phyloP scores from a whole-genome alignment of 2,888 invertebrate genomes.

The Acleris literana region DNA sequence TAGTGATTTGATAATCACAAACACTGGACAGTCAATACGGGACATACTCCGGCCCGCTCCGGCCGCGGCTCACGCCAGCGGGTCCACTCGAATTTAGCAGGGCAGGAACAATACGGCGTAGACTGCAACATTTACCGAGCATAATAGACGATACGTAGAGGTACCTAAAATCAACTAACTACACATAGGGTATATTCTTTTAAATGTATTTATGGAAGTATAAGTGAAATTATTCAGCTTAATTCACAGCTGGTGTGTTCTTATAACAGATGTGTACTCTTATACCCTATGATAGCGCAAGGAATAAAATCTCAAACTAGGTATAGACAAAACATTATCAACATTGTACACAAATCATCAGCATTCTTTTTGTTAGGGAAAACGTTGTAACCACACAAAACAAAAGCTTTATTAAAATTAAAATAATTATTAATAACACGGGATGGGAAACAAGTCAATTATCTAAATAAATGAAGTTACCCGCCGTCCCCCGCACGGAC shows the following conservation, averaged over 20 bases:
- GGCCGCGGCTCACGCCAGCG: conserved; percentile 5
- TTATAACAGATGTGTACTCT: no score
- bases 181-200: background rate
- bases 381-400: background rate
- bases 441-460: conserved; percentile 74
- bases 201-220: background rate
- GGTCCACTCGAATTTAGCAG: conserved; percentile 11
- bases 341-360: no score
- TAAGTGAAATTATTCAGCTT: no score
- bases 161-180: background rate
- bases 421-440: conserved; percentile 56
- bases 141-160: background rate
- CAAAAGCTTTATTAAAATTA: conserved; percentile 19
- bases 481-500: conserved; percentile 52
- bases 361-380: no score
- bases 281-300: no score
- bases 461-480: conserved; percentile 78
- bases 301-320: no score
- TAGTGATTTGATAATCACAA: conserved; percentile 59
- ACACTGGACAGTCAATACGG: conserved; percentile 45
- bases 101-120: conserved; percentile 6
- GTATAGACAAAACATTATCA: no score
- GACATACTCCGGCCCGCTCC: conserved; percentile 16
- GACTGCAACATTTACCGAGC: conserved; percentile 4
- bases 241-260: no score